Evolutionary conservation across 2,113 vertebrate genomes (phyloP).

Genomic region (Helogale parvula): DNA sequence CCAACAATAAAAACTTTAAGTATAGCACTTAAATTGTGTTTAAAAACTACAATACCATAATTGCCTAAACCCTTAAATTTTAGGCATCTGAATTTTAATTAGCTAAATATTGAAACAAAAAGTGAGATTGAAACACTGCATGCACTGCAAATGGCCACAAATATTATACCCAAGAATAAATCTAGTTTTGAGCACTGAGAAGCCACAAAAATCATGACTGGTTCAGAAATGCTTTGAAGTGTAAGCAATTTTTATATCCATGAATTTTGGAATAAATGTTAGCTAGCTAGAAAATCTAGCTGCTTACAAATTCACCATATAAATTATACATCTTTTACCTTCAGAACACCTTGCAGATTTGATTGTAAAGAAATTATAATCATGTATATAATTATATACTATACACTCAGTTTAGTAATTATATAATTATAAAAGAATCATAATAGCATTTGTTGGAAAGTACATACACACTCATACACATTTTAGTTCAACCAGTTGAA

Average conservation of each 20-base stretch:
- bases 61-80: constrained; percentile 7
- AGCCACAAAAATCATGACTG: not conserved
- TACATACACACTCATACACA: not conserved
- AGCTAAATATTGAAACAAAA: constrained; percentile 4
- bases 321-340: not conserved
- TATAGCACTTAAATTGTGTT: constrained; percentile 43
- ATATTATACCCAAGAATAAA: not conserved
- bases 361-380: not conserved
- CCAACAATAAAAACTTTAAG: constrained; percentile 19
- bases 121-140: not conserved
- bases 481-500: not conserved
- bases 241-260: not conserved
- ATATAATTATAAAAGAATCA: not conserved
- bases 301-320: not conserved
- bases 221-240: not conserved
- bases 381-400: not conserved
- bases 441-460: not conserved
- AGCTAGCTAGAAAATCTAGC: not conserved
- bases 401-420: not conserved
- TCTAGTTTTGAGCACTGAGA: not conserved
- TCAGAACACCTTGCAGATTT: not conserved
- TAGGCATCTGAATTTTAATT: constrained; percentile 45
- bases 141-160: not conserved
- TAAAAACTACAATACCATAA: not conserved
- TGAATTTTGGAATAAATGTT: not conserved